A percentile compares a stretch with the other conserved stretches of the same genome.
Conservation (phyloP, 2,888 invertebrate species). For the Chrysina gloriosa region DNA sequence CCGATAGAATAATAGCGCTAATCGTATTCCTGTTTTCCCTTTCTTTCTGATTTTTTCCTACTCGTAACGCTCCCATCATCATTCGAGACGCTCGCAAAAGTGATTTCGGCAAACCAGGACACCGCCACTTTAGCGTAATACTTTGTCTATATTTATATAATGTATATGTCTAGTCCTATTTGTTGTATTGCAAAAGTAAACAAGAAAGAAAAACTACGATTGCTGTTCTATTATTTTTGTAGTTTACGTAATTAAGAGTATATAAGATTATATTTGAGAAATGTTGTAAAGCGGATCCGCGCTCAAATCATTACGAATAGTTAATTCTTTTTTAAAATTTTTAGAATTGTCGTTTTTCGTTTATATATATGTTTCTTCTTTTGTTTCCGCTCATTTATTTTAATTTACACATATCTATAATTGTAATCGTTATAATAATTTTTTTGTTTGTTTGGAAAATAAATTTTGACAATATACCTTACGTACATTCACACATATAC, state of each 20-base stretch:
- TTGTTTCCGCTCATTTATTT: not conserved
- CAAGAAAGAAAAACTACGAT: constrained; percentile 1
- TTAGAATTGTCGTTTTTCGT: not conserved
- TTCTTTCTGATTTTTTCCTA: too few relatives aligned
- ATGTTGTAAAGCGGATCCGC: constrained; percentile 7
- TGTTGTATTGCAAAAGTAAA: constrained; percentile 32
- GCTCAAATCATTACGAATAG: not conserved
- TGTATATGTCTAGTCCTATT: constrained; percentile 38
- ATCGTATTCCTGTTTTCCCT: too few relatives aligned
- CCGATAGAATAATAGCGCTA: too few relatives aligned
- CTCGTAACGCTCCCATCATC: too few relatives aligned
- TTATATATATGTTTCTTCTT: not conserved
- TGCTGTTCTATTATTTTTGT: constrained; percentile 24
- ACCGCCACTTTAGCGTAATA: constrained; percentile 3
- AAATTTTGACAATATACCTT: constrained; percentile 35
- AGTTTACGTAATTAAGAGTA: constrained; percentile 8
- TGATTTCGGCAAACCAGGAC: constrained; percentile 11
- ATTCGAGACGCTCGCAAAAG: not conserved
- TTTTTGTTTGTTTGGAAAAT: not conserved
- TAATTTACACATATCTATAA: not conserved
- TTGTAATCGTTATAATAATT: not conserved
- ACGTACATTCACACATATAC: constrained; percentile 10
- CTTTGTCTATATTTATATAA: constrained; percentile 30
- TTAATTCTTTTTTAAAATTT: not conserved
- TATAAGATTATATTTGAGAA: constrained; percentile 7